Conservation (phyloP, 2,888 invertebrate species). For the Itoplectis maculator region DNA sequence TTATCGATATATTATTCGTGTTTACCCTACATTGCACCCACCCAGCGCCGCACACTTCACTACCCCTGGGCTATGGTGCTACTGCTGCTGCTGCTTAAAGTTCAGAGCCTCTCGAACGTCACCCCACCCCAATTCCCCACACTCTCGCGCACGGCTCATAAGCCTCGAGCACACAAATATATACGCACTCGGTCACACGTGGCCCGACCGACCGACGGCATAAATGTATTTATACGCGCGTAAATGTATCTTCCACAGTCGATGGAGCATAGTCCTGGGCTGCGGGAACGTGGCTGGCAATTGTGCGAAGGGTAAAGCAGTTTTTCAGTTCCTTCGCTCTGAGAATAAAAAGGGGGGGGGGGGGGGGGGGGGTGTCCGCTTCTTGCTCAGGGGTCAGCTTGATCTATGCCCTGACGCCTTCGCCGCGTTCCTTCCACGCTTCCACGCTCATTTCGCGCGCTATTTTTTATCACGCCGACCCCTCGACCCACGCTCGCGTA, state of each 20-base stretch:
- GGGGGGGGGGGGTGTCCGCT: background rate
- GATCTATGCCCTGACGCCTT: conserved; percentile 48
- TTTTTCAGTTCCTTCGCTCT: background rate
- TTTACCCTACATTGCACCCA: conserved; percentile 73
- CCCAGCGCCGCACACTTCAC: conserved; percentile 27
- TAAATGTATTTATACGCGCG: conserved; percentile 50
- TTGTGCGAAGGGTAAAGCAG: background rate
- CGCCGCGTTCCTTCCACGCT: conserved; percentile 10
- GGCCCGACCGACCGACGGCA: conserved; percentile 34
- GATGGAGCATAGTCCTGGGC: background rate
- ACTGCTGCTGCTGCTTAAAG: background rate
- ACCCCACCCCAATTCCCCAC: conserved; percentile 18
- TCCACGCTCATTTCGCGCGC: conserved; percentile 1
- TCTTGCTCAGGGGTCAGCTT: conserved; percentile 34
- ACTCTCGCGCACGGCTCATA: conserved; percentile 59
- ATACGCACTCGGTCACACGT: conserved; percentile 46
- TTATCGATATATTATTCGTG: conserved; percentile 78
- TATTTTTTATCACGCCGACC: conserved; percentile 19
- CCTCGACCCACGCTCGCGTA: conserved; percentile 7
- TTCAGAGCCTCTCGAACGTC: conserved; percentile 11
- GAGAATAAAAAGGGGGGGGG: background rate
- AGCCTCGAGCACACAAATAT: conserved; percentile 57
- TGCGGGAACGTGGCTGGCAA: conserved; percentile 24
- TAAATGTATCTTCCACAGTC: conserved; percentile 35
- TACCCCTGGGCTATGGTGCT: conserved; percentile 6